These are phyloP conservation scores for Cariama cristata DNA, from an alignment of 2,113 vertebrate genomes.

Conservation along the genomic window DNA sequence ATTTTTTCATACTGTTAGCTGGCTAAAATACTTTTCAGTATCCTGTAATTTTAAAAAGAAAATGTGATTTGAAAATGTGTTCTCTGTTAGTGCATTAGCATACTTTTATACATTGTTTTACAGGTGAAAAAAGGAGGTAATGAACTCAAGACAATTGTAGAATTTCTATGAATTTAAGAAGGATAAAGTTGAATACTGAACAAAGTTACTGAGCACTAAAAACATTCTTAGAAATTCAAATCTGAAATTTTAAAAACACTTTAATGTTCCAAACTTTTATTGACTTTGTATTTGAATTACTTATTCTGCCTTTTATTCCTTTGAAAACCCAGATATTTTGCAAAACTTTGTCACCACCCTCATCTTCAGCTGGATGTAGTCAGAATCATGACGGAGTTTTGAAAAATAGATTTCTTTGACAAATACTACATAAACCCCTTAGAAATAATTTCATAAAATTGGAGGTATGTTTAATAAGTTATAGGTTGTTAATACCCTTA, in stretches of 20 bases:
- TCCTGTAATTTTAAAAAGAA: background rate
- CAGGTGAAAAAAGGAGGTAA: background rate
- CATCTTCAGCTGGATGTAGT: background rate
- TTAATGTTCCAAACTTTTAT: background rate
- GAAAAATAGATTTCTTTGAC: background rate
- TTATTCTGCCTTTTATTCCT: background rate
- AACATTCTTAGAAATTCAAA: background rate
- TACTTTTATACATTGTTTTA: background rate
- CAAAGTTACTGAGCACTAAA: background rate
- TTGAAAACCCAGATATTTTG: background rate
- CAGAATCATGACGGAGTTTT: background rate
- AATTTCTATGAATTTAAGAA: background rate
- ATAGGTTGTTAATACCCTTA: background rate
- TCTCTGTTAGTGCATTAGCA: background rate
- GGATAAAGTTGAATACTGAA: background rate
- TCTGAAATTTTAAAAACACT: background rate
- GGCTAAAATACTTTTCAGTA: background rate
- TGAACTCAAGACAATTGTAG: background rate
- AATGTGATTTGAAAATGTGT: background rate
- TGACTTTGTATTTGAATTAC: background rate
- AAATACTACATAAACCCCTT: background rate
- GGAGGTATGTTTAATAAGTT: background rate
- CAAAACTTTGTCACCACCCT: background rate
- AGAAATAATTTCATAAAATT: background rate
- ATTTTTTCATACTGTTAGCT: background rate